Evolutionary conservation across 2,113 vertebrate species (phyloP).

Genomic region (Cepphus grylle): DNA sequence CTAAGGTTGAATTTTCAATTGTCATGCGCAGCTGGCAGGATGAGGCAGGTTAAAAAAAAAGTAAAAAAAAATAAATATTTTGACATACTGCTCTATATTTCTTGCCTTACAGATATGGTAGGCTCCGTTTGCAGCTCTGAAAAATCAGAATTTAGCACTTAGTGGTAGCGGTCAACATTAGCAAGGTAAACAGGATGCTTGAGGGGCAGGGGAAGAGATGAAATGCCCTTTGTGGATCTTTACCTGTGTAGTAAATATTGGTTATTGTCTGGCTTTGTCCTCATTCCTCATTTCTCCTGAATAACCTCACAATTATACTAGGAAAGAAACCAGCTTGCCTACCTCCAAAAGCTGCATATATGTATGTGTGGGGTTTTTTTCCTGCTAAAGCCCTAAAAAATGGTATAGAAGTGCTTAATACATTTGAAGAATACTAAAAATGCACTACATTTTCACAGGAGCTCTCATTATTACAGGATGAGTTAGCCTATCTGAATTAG

Average conservation of each 20-base stretch:
- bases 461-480: slow-evolving; percentile 51
- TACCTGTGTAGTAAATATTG: background rate
- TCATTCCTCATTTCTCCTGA: background rate
- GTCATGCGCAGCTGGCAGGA: background rate
- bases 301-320: background rate
- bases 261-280: background rate
- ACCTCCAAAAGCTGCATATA: background rate
- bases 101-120: background rate
- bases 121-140: background rate
- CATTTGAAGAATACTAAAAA: slow-evolving; percentile 43
- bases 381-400: background rate
- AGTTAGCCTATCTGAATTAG: slow-evolving; percentile 50
- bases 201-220: background rate
- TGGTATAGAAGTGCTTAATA: background rate
- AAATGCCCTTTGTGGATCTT: background rate
- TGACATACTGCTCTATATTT: rapidly evolving
- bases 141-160: background rate
- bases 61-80: background rate
- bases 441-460: slow-evolving; percentile 19
- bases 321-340: background rate
- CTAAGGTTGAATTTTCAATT: background rate
- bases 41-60: background rate
- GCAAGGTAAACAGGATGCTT: background rate
- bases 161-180: background rate
- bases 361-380: background rate